Evolutionary conservation across 1,140 invertebrate genomes (phyloP).

Genomic region (Hycleus cichorii): DNA sequence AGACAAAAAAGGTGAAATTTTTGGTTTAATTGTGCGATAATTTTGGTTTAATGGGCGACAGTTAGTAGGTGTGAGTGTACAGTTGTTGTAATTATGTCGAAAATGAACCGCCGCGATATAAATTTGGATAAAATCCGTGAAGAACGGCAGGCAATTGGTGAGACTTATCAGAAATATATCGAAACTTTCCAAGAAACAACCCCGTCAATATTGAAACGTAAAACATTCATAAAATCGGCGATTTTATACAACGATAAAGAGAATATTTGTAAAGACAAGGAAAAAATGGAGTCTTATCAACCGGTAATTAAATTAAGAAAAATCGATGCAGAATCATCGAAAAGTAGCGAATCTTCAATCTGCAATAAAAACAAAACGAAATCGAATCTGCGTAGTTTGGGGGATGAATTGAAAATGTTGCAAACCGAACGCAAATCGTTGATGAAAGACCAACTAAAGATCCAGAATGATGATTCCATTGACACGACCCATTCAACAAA

Average conservation of each 20-base stretch:
- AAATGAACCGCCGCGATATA: conserved; percentile 27
- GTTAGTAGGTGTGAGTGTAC: too few relatives aligned
- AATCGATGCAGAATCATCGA: conserved; percentile 34
- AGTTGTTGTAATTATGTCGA: not conserved
- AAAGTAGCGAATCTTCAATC: conserved; percentile 40
- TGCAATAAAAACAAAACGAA: conserved; percentile 41
- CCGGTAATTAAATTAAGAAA: conserved; percentile 24
- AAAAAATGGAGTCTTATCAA: conserved; percentile 32
- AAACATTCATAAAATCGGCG: conserved; percentile 36
- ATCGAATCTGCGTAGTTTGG: conserved; percentile 39
- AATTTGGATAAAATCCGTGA: conserved; percentile 51
- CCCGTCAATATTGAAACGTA: conserved; percentile 6
- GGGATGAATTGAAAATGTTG: conserved; percentile 35
- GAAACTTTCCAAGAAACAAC: conserved; percentile 32
- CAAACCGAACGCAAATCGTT: conserved; percentile 25
- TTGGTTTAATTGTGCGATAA: too few relatives aligned
- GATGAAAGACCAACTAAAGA: conserved; percentile 38
- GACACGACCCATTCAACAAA: conserved; percentile 74
- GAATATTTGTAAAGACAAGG: conserved; percentile 18
- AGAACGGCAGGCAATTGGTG: conserved; percentile 80
- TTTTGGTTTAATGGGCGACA: too few relatives aligned
- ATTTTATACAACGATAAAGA: conserved; percentile 28
- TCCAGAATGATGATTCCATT: too few relatives aligned
- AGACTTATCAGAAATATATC: conserved; percentile 43
- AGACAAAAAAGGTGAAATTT: too few relatives aligned